Evolutionary conservation across 2,888 invertebrate species (phyloP).

Genomic region (Lordiphosa fenestrarum): DNA sequence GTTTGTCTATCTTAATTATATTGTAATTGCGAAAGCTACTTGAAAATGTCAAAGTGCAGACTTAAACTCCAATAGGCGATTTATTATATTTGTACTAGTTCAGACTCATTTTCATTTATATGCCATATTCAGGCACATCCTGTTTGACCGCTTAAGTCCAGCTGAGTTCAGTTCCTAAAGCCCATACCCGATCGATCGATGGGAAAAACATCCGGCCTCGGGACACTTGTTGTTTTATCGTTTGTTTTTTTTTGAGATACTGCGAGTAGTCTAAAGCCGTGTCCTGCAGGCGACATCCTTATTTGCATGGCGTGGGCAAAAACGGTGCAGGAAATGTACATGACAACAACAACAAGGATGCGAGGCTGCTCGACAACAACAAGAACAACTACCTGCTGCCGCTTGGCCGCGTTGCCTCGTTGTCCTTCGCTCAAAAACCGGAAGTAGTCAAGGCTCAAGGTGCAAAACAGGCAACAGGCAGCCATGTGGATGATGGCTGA

Average conservation of each 20-base stretch:
- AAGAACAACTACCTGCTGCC: slow-evolving; percentile 54
- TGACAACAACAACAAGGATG: slow-evolving; percentile 32
- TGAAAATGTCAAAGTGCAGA: no score
- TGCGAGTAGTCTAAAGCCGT: slow-evolving; percentile 12
- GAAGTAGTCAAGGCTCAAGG: slow-evolving; percentile 71
- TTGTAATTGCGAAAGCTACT: no score
- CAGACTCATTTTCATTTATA: no score
- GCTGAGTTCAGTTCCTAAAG: no score
- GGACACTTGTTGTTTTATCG: slow-evolving; percentile 43
- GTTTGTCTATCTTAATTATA: no score
- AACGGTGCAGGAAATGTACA: slow-evolving; percentile 57
- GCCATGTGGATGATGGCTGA: slow-evolving; percentile 61
- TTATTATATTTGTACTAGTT: no score
- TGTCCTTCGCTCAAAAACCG: slow-evolving; percentile 66
- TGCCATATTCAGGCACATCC: no score
- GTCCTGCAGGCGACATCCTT: slow-evolving; percentile 61
- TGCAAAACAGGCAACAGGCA: slow-evolving; percentile 56
- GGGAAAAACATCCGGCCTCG: slow-evolving; percentile 47
- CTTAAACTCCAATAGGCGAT: no score
- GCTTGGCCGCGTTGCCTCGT: slow-evolving; percentile 21
- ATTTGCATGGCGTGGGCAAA: slow-evolving; percentile 51
- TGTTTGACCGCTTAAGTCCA: no score
- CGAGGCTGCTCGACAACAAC: slow-evolving; percentile 33
- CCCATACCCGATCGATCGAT: slow-evolving; percentile 36
- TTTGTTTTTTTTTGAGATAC: slow-evolving; percentile 9